Evolutionary conservation across 2,113 vertebrate species (phyloP).

Genomic region (Empidonax traillii): DNA sequence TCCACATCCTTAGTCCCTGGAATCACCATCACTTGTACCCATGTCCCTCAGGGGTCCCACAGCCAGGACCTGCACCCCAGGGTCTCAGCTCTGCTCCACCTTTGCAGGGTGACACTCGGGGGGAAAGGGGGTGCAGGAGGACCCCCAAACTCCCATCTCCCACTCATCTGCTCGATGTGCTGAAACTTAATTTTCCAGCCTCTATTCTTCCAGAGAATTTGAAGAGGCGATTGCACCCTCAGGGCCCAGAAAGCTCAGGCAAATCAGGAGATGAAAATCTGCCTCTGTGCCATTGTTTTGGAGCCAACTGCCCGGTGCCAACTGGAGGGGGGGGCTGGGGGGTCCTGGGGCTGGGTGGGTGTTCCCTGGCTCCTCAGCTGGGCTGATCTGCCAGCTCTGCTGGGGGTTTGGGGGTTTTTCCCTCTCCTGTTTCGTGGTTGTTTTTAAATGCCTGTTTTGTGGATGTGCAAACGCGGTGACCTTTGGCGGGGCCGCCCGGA

Average conservation of each 20-base stretch:
- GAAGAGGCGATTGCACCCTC: neutral
- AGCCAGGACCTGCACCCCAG: accelerated
- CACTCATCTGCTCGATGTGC: neutral
- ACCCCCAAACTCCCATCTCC: neutral
- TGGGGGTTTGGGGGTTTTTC: neutral
- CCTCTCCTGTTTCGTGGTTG: accelerated
- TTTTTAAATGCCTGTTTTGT: neutral
- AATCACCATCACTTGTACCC: neutral
- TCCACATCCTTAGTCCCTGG: neutral
- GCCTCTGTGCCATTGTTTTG: neutral
- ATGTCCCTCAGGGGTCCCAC: accelerated
- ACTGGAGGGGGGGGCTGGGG: neutral
- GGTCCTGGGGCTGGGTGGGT: accelerated
- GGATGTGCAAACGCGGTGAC: neutral
- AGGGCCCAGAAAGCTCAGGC: neutral
- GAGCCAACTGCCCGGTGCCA: neutral
- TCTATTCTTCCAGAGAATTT: neutral
- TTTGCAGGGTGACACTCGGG: neutral
- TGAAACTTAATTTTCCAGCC: neutral
- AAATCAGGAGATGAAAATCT: neutral
- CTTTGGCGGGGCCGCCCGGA: neutral
- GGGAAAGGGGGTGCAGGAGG: neutral
- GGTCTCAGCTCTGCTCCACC: neutral
- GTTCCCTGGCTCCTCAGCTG: accelerated
- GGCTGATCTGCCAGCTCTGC: accelerated